A percentile compares a stretch with the other conserved stretches of the same genome.
Conservation (phyloP, 2,113 vertebrate genomes). For the Passer domesticus region DNA sequence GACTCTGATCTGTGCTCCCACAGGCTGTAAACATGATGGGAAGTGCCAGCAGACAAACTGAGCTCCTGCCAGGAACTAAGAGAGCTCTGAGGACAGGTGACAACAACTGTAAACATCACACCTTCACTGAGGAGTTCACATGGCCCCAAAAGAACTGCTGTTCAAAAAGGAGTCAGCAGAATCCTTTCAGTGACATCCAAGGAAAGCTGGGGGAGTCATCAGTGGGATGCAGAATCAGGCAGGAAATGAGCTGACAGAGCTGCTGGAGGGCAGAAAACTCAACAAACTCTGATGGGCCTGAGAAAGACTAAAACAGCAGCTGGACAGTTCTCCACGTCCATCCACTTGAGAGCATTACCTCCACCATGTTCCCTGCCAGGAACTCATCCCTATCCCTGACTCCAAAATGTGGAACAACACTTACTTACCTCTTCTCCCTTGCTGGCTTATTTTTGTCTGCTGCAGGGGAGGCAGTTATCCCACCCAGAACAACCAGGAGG, state of each 20-base stretch:
- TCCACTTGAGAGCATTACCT: neutral
- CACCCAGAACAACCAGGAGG: neutral
- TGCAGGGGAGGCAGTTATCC: neutral
- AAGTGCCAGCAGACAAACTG: neutral
- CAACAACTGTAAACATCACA: neutral
- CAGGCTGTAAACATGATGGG: accelerated
- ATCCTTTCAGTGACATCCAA: neutral
- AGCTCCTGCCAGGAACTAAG: neutral
- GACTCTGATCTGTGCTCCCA: neutral
- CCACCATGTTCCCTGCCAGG: neutral
- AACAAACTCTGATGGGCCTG: neutral
- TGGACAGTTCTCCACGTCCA: neutral
- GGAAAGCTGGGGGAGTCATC: neutral
- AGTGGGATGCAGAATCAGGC: neutral
- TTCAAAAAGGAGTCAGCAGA: neutral
- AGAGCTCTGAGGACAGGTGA: neutral
- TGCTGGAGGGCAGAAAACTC: neutral
- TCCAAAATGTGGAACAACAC: neutral
- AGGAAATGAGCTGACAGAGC: neutral
- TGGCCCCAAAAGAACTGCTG: neutral
- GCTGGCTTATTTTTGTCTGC: neutral
- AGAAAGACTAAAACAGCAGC: neutral
- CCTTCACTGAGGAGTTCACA: neutral
- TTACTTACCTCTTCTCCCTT: neutral
- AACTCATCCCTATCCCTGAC: neutral